Percentiles rank a stretch among this genome's conserved stretches.
These are phyloP conservation scores for Pectinophora gossypiella DNA, from an alignment of 1,140 invertebrate species.

Conservation along the genomic window DNA sequence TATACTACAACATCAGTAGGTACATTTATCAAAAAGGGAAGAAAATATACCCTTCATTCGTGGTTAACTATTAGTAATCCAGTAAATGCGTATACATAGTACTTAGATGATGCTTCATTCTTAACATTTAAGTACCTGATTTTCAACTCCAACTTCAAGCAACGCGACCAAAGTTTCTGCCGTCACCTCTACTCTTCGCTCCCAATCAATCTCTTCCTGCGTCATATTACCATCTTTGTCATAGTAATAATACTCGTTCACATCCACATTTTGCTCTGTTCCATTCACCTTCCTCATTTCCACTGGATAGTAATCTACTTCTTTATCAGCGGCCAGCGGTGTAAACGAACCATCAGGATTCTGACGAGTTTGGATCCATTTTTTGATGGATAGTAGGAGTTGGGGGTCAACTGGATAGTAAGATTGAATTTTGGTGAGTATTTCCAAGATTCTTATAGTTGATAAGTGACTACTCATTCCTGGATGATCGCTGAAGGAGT, in stretches of 20 bases:
- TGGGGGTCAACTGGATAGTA: slow-evolving; percentile 78
- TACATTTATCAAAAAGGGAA: too few relatives aligned
- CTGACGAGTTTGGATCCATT: slow-evolving; percentile 77
- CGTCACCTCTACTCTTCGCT: slow-evolving; percentile 76
- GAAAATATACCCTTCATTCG: too few relatives aligned
- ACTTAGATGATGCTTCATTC: too few relatives aligned
- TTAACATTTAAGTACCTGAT: slow-evolving; percentile 65
- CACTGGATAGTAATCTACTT: slow-evolving; percentile 69
- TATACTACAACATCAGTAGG: too few relatives aligned
- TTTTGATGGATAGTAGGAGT: slow-evolving; percentile 75
- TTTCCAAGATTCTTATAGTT: slow-evolving; percentile 76
- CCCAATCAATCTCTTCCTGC: slow-evolving; percentile 61
- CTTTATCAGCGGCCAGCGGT: slow-evolving; percentile 74
- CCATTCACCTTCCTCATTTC: slow-evolving; percentile 50
- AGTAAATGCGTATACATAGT: too few relatives aligned
- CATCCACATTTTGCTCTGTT: slow-evolving; percentile 50
- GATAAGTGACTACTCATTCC: slow-evolving; percentile 76
- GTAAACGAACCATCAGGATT: slow-evolving; percentile 77
- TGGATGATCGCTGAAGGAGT: slow-evolving; percentile 80
- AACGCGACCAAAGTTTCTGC: slow-evolving; percentile 77
- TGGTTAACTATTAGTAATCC: too few relatives aligned
- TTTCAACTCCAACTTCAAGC: slow-evolving; percentile 78
- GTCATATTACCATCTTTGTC: slow-evolving; percentile 72
- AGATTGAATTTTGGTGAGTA: slow-evolving; percentile 76
- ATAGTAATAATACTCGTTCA: slow-evolving; percentile 63